These are phyloP conservation scores for Hemicentrotus pulcherrimus DNA, from an alignment of 35 echinoderm and acorn worm genomes.

Conservation along the genomic window DNA sequence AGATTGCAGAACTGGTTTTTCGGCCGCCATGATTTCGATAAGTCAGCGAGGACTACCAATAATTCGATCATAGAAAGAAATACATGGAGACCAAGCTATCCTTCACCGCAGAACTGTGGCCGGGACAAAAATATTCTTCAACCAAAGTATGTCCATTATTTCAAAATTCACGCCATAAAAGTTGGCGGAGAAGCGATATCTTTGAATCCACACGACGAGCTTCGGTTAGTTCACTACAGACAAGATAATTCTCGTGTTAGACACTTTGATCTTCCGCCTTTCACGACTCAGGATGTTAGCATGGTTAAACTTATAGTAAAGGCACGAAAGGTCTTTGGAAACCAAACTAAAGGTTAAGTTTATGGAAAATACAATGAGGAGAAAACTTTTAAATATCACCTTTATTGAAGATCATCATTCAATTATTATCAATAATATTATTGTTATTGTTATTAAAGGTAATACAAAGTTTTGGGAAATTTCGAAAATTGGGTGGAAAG, in stretches of 20 bases:
- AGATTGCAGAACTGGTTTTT: conserved; percentile 91
- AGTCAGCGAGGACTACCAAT: not conserved
- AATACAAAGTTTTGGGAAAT: too few relatives aligned
- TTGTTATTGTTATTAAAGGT: too few relatives aligned
- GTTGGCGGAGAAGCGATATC: conserved; percentile 67
- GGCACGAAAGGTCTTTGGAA: not conserved
- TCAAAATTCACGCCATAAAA: conserved; percentile 94
- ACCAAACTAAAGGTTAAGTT: not conserved
- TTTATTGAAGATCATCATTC: too few relatives aligned
- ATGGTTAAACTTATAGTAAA: conserved; percentile 10
- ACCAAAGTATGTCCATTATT: conserved; percentile 78
- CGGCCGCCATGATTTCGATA: conserved; percentile 46
- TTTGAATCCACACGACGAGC: conserved; percentile 62
- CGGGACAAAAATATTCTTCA: conserved; percentile 83
- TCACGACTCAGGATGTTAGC: not conserved
- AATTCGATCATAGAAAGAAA: conserved; percentile 70
- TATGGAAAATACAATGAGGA: not conserved
- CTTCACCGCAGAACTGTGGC: conserved; percentile 72
- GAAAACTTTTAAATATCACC: too few relatives aligned
- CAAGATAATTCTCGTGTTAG: conserved; percentile 68
- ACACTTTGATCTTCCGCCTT: conserved; percentile 8
- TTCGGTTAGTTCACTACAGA: conserved; percentile 91
- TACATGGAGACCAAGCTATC: conserved; percentile 45
- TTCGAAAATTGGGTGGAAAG: too few relatives aligned
- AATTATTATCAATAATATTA: too few relatives aligned